Conservation (phyloP, 2,113 vertebrate genomes). For the Hylia prasina region DNA sequence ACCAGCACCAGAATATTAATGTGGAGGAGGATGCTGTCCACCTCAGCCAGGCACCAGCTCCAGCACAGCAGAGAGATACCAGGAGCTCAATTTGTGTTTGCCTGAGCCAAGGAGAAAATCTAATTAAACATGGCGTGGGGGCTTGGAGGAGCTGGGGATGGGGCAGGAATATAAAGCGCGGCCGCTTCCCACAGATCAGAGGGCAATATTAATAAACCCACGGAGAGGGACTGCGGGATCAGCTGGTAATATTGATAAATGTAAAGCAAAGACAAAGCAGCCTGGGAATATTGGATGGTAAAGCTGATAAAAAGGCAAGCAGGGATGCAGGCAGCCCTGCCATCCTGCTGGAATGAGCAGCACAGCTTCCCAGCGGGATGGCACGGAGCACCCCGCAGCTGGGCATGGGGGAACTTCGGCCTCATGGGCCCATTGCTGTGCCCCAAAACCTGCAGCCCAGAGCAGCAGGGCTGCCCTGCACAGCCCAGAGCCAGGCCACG, state of each 20-base stretch:
- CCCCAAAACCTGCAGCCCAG: background rate
- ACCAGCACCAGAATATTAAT: background rate
- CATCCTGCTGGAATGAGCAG: fast-evolving
- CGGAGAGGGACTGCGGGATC: slow-evolving; percentile 52
- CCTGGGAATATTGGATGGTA: slow-evolving; percentile 52
- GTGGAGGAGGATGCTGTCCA: background rate
- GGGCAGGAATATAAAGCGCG: slow-evolving; percentile 71
- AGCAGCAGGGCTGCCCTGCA: background rate
- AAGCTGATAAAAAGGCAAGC: slow-evolving; percentile 44
- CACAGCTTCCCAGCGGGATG: background rate
- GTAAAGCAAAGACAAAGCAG: slow-evolving; percentile 72
- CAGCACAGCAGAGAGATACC: slow-evolving; percentile 26
- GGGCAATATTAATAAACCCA: slow-evolving; percentile 79
- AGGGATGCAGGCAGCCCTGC: background rate
- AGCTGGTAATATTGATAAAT: slow-evolving; percentile 73
- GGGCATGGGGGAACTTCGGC: fast-evolving
- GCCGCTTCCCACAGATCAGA: slow-evolving; percentile 73
- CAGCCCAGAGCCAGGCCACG: fast-evolving
- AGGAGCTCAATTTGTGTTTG: slow-evolving; percentile 73
- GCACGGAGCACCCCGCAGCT: fast-evolving
- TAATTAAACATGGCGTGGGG: slow-evolving; percentile 76
- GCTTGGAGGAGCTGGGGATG: slow-evolving; percentile 70
- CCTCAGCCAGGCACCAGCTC: slow-evolving; percentile 26
- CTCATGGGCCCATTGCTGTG: fast-evolving
- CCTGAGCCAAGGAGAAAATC: slow-evolving; percentile 73